Evolutionary conservation across 2,113 vertebrate genomes (phyloP).

Genomic region (Mesoclemmys tuberculata): DNA sequence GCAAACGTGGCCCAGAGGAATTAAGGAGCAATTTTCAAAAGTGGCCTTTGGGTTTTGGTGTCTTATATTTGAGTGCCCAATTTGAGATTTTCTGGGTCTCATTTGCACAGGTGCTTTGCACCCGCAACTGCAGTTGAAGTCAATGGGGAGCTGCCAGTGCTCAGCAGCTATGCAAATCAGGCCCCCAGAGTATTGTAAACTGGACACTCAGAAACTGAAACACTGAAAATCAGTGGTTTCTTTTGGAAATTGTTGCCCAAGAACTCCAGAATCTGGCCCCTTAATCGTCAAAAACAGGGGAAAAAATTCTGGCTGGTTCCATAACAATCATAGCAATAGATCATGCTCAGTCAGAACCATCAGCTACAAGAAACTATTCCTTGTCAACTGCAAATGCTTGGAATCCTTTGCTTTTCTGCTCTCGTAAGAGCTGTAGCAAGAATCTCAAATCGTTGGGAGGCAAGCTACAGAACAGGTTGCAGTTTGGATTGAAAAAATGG

Average conservation of each 20-base stretch:
- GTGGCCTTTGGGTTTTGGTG: not conserved
- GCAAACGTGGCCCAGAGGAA: not conserved
- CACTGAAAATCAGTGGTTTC: not conserved
- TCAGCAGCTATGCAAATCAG: not conserved
- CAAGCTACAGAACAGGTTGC: constrained; percentile 71
- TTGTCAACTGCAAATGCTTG: not conserved
- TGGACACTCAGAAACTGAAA: not conserved
- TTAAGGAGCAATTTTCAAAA: not conserved
- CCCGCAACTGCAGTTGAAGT: not conserved
- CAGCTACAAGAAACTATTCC: not conserved
- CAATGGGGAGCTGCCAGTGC: not conserved
- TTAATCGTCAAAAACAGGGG: not conserved
- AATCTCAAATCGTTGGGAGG: constrained; percentile 45
- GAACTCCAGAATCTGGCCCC: not conserved
- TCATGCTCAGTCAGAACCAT: not conserved
- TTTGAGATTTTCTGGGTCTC: not conserved
- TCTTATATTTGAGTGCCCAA: not conserved
- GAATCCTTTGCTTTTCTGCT: constrained; percentile 48
- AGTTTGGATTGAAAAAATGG: constrained; percentile 67
- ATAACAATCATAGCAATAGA: not conserved
- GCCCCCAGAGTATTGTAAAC: not conserved
- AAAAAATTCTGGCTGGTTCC: not conserved
- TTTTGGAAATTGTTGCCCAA: not conserved
- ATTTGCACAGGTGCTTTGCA: not conserved
- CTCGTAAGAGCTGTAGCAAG: constrained; percentile 48